Conservation (phyloP, 2,113 vertebrate genomes). For the Pseudonaja textilis region DNA sequence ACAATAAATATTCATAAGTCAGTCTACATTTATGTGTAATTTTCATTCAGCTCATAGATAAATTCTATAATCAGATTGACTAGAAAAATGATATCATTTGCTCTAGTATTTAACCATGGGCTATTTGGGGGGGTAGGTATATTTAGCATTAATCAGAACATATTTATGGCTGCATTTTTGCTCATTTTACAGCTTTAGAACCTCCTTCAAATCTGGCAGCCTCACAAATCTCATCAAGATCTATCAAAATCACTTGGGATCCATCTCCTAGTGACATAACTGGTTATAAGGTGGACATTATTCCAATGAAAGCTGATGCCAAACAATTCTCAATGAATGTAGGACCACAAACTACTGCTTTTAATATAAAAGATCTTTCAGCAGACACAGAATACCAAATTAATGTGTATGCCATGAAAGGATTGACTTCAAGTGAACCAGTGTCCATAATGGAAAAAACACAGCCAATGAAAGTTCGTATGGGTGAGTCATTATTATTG, state of each 20-base stretch:
- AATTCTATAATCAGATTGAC: not conserved
- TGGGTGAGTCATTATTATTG: constrained; percentile 79
- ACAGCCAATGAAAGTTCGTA: constrained; percentile 81
- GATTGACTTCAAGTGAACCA: constrained; percentile 84
- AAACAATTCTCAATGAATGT: constrained; percentile 83
- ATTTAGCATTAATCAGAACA: constrained; percentile 8
- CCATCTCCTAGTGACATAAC: constrained; percentile 82
- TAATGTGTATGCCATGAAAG: constrained; percentile 84
- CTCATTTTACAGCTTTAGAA: constrained; percentile 79
- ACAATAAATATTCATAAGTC: not conserved
- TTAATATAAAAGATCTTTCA: constrained; percentile 82
- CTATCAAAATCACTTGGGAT: constrained; percentile 84
- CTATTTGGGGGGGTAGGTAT: not conserved
- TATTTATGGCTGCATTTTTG: constrained; percentile 8
- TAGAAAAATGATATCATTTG: constrained; percentile 1
- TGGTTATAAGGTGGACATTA: constrained; percentile 86
- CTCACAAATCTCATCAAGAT: constrained; percentile 85
- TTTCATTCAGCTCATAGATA: not conserved
- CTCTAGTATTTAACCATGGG: not conserved
- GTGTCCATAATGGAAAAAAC: constrained; percentile 84
- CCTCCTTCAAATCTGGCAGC: constrained; percentile 85
- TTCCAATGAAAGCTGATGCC: constrained; percentile 82
- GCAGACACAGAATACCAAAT: constrained; percentile 91
- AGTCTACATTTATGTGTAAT: not conserved
- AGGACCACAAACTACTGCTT: constrained; percentile 74